Conservation (phyloP, 2,888 invertebrate species). For the Rhamnusium bicolor region DNA sequence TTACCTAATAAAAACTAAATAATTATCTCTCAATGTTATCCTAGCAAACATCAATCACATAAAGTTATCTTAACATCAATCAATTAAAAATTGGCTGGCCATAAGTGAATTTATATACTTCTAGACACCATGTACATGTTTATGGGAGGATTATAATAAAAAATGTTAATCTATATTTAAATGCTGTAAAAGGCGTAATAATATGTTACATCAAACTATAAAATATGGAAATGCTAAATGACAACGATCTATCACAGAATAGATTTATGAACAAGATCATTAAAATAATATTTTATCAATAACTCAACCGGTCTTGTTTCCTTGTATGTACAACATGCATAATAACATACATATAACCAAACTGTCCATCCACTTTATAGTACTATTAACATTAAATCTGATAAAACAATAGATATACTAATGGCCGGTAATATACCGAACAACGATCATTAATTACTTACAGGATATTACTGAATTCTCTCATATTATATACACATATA, state of each 20-base stretch:
- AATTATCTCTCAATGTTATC: background rate
- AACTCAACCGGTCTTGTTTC: background rate
- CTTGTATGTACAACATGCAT: background rate
- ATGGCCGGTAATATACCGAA: background rate
- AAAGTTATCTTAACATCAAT: slow-evolving; percentile 11
- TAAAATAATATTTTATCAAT: slow-evolving; percentile 17
- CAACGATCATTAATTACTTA: background rate
- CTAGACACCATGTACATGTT: background rate
- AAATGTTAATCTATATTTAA: slow-evolving; percentile 8
- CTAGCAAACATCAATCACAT: slow-evolving; percentile 2
- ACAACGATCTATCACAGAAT: slow-evolving; percentile 16
- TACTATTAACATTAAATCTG: slow-evolving; percentile 4
- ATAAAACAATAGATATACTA: background rate
- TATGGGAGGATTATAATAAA: slow-evolving; percentile 8
- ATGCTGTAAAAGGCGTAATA: slow-evolving; percentile 3
- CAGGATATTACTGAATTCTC: too few relatives aligned
- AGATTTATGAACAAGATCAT: slow-evolving; percentile 11
- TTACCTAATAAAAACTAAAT: background rate
- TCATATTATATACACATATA: too few relatives aligned
- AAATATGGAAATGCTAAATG: slow-evolving; percentile 24
- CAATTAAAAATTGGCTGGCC: slow-evolving; percentile 2
- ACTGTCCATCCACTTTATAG: background rate
- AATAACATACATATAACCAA: background rate
- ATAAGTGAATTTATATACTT: background rate
- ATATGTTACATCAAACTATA: slow-evolving; percentile 17